Conservation (phyloP, 2,113 vertebrate species). For the Eulacestoma nigropectus region DNA sequence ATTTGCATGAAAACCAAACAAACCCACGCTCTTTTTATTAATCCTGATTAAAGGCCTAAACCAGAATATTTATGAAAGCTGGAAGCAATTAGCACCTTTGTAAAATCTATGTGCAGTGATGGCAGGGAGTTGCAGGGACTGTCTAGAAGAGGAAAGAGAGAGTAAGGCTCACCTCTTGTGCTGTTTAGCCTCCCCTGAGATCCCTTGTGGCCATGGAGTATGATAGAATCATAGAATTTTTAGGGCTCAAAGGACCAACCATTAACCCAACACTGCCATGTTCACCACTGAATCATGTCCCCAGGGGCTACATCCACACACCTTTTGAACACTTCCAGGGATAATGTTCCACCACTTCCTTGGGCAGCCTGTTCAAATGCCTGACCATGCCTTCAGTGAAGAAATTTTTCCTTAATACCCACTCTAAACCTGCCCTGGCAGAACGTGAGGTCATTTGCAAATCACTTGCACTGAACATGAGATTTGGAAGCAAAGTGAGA, state of each 20-base stretch:
- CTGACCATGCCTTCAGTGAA: not conserved
- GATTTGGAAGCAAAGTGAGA: not conserved
- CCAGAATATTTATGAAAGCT: conserved; percentile 53
- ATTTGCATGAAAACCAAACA: conserved; percentile 67
- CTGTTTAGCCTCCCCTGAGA: not conserved
- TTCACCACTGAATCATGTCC: not conserved
- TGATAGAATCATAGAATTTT: not conserved
- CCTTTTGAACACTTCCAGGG: not conserved
- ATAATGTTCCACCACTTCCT: not conserved
- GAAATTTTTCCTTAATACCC: not conserved
- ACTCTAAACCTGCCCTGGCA: rapidly evolving
- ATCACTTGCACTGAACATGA: not conserved
- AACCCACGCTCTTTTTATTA: conserved; percentile 36
- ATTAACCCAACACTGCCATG: not conserved
- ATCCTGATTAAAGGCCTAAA: conserved; percentile 53
- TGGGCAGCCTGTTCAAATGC: not conserved
- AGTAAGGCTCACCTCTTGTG: not conserved
- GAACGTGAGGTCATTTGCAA: not conserved
- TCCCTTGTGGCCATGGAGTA: not conserved
- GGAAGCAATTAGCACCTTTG: conserved; percentile 48
- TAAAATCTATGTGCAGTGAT: conserved; percentile 15
- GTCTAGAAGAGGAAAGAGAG: not conserved
- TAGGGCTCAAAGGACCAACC: not conserved
- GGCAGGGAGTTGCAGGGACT: not conserved
- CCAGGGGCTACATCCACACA: not conserved